Base-by-base conservation (phyloP, 2,888 invertebrate species). In the Baccha elongata region DNA sequence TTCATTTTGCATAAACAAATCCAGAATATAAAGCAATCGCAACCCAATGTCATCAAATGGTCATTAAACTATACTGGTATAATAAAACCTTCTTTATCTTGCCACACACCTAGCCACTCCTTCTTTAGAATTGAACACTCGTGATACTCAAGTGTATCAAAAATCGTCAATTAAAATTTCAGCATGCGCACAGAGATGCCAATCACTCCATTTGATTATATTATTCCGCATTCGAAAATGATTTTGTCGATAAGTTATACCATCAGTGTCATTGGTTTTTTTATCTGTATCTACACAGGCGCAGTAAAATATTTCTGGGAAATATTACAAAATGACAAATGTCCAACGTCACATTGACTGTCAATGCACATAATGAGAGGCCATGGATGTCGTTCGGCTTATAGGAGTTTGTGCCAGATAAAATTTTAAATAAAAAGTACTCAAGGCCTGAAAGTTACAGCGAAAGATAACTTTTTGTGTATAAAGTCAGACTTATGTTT, bases 181-280 rank as follows among this genome's bases (percentile, higher is more conserved):
- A 64, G 15, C 73, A 67, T 44, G 68, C 67, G 37, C 60, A 35
- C 71, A 32, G 23, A 42, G 74, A 80, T 74, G 74, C 74, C 79
- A 74, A 46, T 74, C 74, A 74, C 23, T 55, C 55, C 32, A 55
- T 80, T 80, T 37, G 68, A 60, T 53, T 68, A 62, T 62, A 53
- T 55, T n/a, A 74, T 74, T 80, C 74, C 79, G 62, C 55, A 74
- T 68, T 55, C 48, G 13, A 68, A 62, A 74, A 64, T 68, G 46
- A 48, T 55, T 55, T 74, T 52, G 35, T 42, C 60, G 13, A 44
- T 29, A 52, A 40, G 60, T 60, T 37, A 46, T 29, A 48, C 48
- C 35, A 48, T 37, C 48, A 42, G 32, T 37, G 35, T 23, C 8
- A 13, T 13, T 13, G 17, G n/a, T 8, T 3, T 23, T 23, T 11